Evolutionary conservation across 2,888 invertebrate species (phyloP).

Genomic region (Deroplatys truncata): DNA sequence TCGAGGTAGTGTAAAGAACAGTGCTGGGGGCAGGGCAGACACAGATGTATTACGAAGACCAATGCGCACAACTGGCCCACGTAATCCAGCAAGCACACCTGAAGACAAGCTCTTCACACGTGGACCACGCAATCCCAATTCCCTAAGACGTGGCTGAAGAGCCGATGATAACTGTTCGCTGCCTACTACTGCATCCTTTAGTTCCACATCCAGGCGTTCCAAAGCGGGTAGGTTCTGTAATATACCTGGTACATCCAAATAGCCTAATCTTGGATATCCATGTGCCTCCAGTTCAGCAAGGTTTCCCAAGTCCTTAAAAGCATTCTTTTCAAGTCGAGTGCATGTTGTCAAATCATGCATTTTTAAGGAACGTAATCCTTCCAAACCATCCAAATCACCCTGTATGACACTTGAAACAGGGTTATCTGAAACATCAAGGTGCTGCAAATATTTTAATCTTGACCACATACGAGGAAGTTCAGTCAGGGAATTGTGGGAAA

Average conservation of each 20-base stretch:
- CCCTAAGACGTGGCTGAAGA: constrained; percentile 71
- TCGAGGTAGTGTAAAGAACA: constrained; percentile 82
- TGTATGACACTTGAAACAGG: constrained; percentile 73
- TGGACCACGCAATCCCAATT: constrained; percentile 69
- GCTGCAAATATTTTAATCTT: constrained; percentile 64
- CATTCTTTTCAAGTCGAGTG: constrained; percentile 74
- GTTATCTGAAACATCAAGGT: constrained; percentile 77
- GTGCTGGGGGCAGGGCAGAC: constrained; percentile 69
- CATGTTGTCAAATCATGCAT: constrained; percentile 65
- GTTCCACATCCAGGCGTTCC: constrained; percentile 76
- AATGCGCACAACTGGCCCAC: constrained; percentile 66
- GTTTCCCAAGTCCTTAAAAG: constrained; percentile 69
- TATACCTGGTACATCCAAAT: constrained; percentile 80
- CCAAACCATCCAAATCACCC: constrained; percentile 69
- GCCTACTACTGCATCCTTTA: constrained; percentile 77
- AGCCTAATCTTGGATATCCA: constrained; percentile 74
- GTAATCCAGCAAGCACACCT: constrained; percentile 77
- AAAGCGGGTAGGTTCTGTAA: constrained; percentile 69
- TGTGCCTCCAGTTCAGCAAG: constrained; percentile 66
- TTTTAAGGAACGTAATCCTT: constrained; percentile 52
- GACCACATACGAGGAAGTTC: constrained; percentile 65
- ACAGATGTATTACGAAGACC: constrained; percentile 77
- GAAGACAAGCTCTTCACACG: constrained; percentile 74
- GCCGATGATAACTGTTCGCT: constrained; percentile 76
- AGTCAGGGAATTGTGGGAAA: constrained; percentile 66